Conservation (phyloP, 2,797 vertebrate species). For the Oophaga sylvatica region DNA sequence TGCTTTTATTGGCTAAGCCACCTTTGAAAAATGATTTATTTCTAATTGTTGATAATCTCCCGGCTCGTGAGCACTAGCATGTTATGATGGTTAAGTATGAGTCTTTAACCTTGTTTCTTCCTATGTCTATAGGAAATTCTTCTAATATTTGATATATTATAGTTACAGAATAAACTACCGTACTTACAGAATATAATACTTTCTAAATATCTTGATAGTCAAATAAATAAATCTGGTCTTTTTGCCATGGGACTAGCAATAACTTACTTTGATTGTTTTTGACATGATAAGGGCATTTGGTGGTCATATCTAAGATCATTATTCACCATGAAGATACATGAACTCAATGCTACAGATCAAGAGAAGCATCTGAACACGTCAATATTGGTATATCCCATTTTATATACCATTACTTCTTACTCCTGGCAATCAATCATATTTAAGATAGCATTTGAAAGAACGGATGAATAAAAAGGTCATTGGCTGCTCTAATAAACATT, state of each 20-base stretch:
- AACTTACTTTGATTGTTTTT: neutral
- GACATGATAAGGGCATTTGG: neutral
- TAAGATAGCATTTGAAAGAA: neutral
- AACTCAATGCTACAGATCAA: neutral
- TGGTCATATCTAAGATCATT: neutral
- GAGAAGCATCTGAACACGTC: neutral
- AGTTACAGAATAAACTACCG: neutral
- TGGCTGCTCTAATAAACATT: neutral
- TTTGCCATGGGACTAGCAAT: neutral
- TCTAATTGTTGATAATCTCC: neutral
- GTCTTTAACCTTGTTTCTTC: neutral
- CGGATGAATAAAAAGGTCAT: neutral
- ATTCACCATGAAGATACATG: constrained; percentile 3
- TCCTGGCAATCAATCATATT: neutral
- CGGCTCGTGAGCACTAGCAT: neutral
- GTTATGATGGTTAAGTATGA: neutral
- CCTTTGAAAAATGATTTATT: no score
- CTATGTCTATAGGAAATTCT: no score
- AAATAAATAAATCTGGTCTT: neutral
- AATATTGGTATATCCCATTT: neutral
- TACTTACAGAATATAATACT: no score
- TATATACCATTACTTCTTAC: neutral
- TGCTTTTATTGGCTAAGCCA: no score
- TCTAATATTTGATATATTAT: neutral
- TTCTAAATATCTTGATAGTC: neutral